Percentiles rank a stretch among this genome's conserved stretches.
phyloP scores from a whole-genome alignment of 2,113 vertebrate genomes.

The Calidris pygmaea region DNA sequence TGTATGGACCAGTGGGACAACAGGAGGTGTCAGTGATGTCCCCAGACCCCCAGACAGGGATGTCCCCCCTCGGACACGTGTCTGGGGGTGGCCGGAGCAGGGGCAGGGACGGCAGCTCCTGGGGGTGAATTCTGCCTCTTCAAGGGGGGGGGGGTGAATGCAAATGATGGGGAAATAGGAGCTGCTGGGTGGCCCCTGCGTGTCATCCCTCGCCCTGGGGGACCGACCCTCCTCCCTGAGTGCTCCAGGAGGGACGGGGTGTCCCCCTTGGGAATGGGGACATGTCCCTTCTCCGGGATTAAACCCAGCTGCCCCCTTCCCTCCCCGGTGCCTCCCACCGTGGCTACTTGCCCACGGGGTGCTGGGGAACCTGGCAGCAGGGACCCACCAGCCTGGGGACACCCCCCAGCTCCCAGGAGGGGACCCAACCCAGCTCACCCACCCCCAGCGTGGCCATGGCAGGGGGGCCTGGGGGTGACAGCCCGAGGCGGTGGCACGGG shows the following conservation, averaged over 20 bases:
- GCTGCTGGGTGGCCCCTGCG: accelerated
- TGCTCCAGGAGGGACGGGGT: accelerated
- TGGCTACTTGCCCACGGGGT: accelerated
- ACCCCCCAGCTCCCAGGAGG: not conserved
- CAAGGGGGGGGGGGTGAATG: not conserved
- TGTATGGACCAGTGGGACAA: accelerated
- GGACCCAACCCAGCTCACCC: not conserved
- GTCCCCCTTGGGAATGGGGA: not conserved
- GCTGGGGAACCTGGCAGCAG: not conserved
- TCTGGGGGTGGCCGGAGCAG: not conserved
- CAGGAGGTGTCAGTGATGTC: not conserved
- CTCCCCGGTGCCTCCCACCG: not conserved
- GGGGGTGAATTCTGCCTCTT: not conserved
- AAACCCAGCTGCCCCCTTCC: not conserved
- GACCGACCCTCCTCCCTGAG: not conserved
- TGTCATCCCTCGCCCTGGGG: accelerated
- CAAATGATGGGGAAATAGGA: accelerated
- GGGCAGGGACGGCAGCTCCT: not conserved
- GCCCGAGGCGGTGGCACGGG: not conserved
- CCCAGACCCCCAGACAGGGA: not conserved
- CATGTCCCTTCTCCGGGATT: accelerated
- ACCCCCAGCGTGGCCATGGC: accelerated
- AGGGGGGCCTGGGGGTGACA: not conserved
- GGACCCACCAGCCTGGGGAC: not conserved
- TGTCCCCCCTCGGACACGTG: accelerated